Conservation (phyloP, 2,888 invertebrate species). For the Lomographa bimaculata region DNA sequence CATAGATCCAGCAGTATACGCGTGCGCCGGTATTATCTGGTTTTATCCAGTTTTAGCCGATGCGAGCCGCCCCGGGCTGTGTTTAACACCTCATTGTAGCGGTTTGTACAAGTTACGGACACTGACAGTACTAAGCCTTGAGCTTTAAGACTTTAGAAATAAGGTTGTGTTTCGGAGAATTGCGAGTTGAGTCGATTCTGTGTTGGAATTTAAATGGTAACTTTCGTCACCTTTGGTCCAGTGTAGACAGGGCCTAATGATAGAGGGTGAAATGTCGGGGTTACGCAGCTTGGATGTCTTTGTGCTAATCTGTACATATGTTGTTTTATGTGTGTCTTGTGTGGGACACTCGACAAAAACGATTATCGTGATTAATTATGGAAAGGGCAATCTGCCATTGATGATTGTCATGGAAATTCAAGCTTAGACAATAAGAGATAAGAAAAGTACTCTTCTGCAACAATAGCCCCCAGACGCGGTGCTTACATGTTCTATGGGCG, state of each 20-base stretch:
- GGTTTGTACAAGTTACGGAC: slow-evolving; percentile 45
- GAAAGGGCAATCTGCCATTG: no score
- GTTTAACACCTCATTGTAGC: slow-evolving; percentile 62
- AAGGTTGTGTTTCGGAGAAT: slow-evolving; percentile 17
- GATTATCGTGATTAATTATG: no score
- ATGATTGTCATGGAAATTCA: no score
- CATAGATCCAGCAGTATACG: slow-evolving; percentile 37
- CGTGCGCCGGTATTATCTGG: slow-evolving; percentile 26
- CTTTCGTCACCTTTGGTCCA: slow-evolving; percentile 33
- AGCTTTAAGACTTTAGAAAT: slow-evolving; percentile 10
- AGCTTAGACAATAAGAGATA: no score
- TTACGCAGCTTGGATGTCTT: slow-evolving; percentile 13
- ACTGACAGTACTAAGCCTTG: slow-evolving; percentile 5
- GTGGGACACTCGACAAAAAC: neutral
- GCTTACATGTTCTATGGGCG: no score
- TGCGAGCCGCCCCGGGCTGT: slow-evolving; percentile 50
- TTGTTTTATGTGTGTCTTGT: neutral
- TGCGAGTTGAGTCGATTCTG: slow-evolving; percentile 20
- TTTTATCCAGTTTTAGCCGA: slow-evolving; percentile 48
- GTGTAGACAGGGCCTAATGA: slow-evolving; percentile 23
- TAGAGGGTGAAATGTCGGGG: slow-evolving; percentile 14
- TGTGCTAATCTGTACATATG: slow-evolving; percentile 9
- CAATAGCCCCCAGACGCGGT: no score
- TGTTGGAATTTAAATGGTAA: slow-evolving; percentile 34
- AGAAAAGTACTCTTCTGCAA: no score